Conservation (phyloP, 2,888 invertebrate species). For the Dryocosmus kuriphilus region DNA sequence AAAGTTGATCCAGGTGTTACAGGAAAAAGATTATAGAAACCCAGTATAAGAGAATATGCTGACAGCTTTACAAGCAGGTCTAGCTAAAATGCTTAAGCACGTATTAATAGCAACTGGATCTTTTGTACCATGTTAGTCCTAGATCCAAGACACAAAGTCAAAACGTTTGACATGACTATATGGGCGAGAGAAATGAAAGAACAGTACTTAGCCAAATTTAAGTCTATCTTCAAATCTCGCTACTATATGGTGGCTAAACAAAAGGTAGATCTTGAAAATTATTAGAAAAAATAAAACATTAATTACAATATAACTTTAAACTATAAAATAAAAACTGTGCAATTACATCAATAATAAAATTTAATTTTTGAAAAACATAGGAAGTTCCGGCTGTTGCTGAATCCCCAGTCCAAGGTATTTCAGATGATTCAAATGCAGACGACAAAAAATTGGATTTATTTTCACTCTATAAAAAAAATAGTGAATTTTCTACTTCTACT, state of each 20-base stretch:
- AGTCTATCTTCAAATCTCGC: slow-evolving; percentile 31
- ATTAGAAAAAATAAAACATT: no score
- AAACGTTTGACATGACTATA: slow-evolving; percentile 41
- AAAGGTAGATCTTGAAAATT: no score
- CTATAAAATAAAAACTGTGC: no score
- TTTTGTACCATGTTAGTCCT: slow-evolving; percentile 41
- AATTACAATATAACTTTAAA: no score
- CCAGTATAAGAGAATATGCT: slow-evolving; percentile 42
- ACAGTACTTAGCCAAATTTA: slow-evolving; percentile 36
- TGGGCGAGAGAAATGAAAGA: slow-evolving; percentile 45
- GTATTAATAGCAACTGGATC: slow-evolving; percentile 45
- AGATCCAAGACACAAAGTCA: slow-evolving; percentile 48
- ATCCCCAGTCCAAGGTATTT: no score
- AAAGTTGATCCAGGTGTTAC: slow-evolving; percentile 36
- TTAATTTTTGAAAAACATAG: no score
- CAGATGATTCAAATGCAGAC: not conserved
- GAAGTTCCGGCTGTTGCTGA: no score
- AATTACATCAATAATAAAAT: no score
- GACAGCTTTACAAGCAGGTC: slow-evolving; percentile 42
- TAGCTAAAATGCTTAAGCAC: slow-evolving; percentile 43
- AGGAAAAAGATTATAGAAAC: slow-evolving; percentile 42
- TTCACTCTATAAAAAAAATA: not conserved
- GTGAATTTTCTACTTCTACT: not conserved
- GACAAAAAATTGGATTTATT: not conserved
- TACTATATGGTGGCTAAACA: not conserved